Base-by-base conservation (phyloP, 2,113 vertebrate species). In the Microtus pennsylvanicus region DNA sequence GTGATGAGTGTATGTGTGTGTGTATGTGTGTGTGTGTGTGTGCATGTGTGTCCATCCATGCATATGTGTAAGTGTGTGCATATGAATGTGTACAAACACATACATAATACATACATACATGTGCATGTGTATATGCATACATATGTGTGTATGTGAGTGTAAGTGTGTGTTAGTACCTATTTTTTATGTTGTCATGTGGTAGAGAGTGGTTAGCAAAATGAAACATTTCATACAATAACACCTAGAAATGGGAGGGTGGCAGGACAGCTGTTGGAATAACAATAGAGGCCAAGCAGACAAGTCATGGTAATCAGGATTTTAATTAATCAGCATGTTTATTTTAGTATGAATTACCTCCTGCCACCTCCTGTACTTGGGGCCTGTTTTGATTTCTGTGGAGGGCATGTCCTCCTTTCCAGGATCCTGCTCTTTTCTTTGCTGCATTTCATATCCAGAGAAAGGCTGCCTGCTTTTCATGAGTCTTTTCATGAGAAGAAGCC, bases 271-370 rank as follows among this genome's bases (percentile, higher is more conserved):
- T 89, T 58, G 70, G 76, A 45, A 35, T 28, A 83, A 69, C 67
- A 81, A 87, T 58, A 61, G 58, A 81, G 67, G 42, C 5, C 63
- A 55, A 45, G 3, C 35, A 30, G 55, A 45, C 58, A 61, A 89
- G 47, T 45, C 82, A n/a, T 38, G 45, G 86, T 26, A 67, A 96
- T 52, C 50, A 76, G 91, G 55, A 63, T 94, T 97, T 97, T 94
- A 95, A 94, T 96, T 88, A 96, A 81, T 94, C 63, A 75, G 77
- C 69, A 76, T 93, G 89, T 91, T 97, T 97, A 93, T 94, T 94
- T 96, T 93, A 67, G 91, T 45, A n/a, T 69, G 67, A 93, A 55
- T 85, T 89, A 74, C 22, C 75, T 96, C 87, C 83, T 47, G 72
- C 82, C 65, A 70, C 89, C 85, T 96, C 58, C 96, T 87, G 50